Conservation (phyloP, 2,888 invertebrate genomes). For the Graphium colonna region DNA sequence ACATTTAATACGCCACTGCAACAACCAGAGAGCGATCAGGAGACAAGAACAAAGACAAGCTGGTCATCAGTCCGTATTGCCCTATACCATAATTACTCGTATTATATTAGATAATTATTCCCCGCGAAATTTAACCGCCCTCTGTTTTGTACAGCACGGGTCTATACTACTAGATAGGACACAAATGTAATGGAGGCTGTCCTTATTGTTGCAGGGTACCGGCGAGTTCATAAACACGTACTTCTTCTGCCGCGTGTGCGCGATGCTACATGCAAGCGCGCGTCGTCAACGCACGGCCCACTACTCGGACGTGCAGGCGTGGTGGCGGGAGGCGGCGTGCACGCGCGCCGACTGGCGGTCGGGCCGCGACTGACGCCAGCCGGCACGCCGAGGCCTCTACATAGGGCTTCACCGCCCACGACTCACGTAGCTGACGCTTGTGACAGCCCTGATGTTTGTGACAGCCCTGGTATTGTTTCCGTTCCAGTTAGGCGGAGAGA, state of each 20-base stretch:
- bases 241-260: constrained; percentile 95
- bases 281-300: constrained; percentile 68
- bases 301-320: constrained; percentile 92
- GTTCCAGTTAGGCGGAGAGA: no score
- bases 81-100: no score
- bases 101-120: no score
- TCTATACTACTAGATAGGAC: no score
- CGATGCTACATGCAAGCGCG: constrained; percentile 86
- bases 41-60: no score
- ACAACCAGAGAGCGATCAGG: no score
- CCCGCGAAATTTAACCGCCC: no score
- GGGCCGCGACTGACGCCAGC: constrained; percentile 25
- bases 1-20: no score
- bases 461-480: no score
- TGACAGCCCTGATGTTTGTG: background rate
- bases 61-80: no score
- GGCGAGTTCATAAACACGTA: constrained; percentile 98
- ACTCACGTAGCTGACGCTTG: background rate
- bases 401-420: background rate
- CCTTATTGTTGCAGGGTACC: constrained; percentile 82
- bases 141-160: no score
- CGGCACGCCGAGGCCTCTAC: background rate
- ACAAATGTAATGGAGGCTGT: no score
- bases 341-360: constrained; percentile 77
- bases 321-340: constrained; percentile 92